A percentile compares a stretch with the other conserved stretches of the same genome.
These are phyloP conservation scores for Deladenus siricidicola DNA, from an alignment of 2,888 invertebrate genomes.

Conservation along the genomic window DNA sequence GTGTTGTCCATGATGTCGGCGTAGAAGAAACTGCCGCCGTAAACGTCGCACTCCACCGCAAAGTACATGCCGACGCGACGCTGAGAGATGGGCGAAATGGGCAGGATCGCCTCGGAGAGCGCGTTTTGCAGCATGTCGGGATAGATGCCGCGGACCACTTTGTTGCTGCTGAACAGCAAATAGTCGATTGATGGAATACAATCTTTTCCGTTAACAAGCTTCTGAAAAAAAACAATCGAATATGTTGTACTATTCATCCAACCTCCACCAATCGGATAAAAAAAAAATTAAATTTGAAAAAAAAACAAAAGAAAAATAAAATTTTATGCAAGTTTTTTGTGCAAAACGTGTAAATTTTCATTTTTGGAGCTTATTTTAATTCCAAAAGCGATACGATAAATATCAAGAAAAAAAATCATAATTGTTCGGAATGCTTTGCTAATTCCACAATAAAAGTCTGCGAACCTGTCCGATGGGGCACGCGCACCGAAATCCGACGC, in stretches of 20 bases:
- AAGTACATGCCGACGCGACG: slow-evolving; percentile 90
- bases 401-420: not conserved
- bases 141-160: slow-evolving; percentile 79
- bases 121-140: slow-evolving; percentile 71
- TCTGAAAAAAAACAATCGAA: no score
- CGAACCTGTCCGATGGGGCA: slow-evolving; percentile 75
- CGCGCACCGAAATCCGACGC: slow-evolving; percentile 62
- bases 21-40: slow-evolving; percentile 78
- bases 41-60: slow-evolving; percentile 63
- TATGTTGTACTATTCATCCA: no score
- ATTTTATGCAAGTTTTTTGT: no score
- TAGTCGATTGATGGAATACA: slow-evolving; percentile 50
- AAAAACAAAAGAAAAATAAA: no score
- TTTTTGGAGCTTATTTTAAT: no score
- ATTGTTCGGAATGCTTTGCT: not conserved
- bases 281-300: no score
- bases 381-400: no score
- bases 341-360: no score
- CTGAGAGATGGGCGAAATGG: slow-evolving; percentile 74
- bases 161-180: slow-evolving; percentile 54
- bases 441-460: not conserved
- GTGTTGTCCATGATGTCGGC: slow-evolving; percentile 73
- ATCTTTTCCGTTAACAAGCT: slow-evolving; percentile 47
- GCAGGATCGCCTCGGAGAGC: slow-evolving; percentile 87
- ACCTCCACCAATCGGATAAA: no score